Percentiles rank a stretch among this genome's conserved stretches.
These are phyloP conservation scores for Hetaerina titia DNA, from an alignment of 2,888 invertebrate genomes.

Conservation along the genomic window DNA sequence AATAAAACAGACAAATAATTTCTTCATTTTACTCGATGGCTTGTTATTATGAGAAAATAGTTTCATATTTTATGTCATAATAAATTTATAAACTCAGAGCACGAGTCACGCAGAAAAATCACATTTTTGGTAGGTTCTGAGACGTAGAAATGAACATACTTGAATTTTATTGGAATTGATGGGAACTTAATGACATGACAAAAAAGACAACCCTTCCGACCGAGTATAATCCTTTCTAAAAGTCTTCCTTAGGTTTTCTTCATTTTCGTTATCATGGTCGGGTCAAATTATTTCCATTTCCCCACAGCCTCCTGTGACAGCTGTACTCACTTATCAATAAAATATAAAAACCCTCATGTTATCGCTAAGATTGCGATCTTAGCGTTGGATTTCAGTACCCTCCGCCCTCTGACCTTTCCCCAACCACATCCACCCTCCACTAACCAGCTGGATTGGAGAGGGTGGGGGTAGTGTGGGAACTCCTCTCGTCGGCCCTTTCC, in stretches of 20 bases:
- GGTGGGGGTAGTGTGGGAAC: background rate
- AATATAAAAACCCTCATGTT: background rate
- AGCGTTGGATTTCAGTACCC: background rate
- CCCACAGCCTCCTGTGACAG: background rate
- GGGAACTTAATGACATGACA: no score
- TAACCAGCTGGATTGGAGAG: background rate
- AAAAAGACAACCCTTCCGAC: no score
- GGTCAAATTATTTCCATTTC: background rate
- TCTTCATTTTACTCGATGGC: no score
- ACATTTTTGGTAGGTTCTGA: no score
- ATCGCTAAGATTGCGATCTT: background rate
- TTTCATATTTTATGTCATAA: no score
- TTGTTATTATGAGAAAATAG: no score
- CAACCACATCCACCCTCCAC: background rate
- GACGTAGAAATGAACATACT: no score
- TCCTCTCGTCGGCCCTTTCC: background rate
- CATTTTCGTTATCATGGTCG: background rate
- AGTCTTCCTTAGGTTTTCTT: background rate
- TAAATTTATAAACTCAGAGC: no score
- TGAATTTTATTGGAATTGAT: no score
- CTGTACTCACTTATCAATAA: background rate
- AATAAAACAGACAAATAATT: no score
- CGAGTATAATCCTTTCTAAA: no score
- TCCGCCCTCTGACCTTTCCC: background rate
- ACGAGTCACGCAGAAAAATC: no score